Percentiles rank a stretch among this genome's conserved stretches.
These are phyloP conservation scores for Euleptes europaea DNA, from an alignment of 2,113 vertebrate genomes.

Conservation along the genomic window DNA sequence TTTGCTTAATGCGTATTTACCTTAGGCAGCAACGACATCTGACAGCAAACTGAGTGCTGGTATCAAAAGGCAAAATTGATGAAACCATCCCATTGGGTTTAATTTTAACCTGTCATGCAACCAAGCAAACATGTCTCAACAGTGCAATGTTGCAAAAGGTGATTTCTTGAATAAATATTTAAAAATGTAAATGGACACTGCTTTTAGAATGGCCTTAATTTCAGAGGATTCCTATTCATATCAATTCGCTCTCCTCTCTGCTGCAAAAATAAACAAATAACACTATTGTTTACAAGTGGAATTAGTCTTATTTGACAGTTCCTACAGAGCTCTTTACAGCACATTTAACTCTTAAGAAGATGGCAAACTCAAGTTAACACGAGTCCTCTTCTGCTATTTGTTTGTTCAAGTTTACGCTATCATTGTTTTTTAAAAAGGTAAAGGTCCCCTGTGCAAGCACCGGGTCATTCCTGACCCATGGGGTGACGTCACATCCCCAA, in stretches of 20 bases:
- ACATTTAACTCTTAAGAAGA: not conserved
- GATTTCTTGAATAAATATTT: not conserved
- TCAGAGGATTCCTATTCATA: not conserved
- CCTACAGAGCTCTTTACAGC: not conserved
- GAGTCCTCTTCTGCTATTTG: no score
- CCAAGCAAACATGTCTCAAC: not conserved
- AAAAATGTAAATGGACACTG: not conserved
- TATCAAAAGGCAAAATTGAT: constrained; percentile 15
- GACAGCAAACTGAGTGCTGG: not conserved
- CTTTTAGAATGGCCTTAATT: not conserved
- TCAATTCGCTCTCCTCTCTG: not conserved
- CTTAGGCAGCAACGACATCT: not conserved
- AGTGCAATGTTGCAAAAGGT: not conserved
- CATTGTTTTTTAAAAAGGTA: no score
- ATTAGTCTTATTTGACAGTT: not conserved
- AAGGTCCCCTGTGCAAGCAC: no score
- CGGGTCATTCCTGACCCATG: no score
- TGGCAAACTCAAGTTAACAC: not conserved
- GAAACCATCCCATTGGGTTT: constrained; percentile 3
- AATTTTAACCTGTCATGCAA: constrained; percentile 17
- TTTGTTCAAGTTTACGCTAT: no score
- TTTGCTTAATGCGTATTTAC: constrained; percentile 1
- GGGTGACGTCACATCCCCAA: no score
- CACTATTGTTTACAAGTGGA: not conserved
- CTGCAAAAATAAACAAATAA: not conserved